Conservation (phyloP, 2,797 vertebrate species). For the Sus cebifrons region DNA sequence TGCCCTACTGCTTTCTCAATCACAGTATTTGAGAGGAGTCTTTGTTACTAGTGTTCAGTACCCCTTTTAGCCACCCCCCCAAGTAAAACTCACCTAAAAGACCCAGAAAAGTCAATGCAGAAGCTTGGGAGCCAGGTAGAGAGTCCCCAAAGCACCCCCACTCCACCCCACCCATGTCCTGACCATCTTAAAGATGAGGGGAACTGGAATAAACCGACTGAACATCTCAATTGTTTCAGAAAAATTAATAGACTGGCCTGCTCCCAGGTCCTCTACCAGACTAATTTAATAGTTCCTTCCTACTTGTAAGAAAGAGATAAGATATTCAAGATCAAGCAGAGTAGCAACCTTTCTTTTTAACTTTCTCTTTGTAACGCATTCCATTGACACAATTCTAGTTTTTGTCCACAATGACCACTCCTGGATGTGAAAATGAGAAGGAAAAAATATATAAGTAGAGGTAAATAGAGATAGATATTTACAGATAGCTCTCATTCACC, state of each 20-base stretch:
- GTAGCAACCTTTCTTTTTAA: constrained; percentile 7
- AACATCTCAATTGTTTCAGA: constrained; percentile 4
- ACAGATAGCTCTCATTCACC: neutral
- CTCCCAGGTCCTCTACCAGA: neutral
- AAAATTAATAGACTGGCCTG: constrained; percentile 27
- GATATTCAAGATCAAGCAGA: neutral
- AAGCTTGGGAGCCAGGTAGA: neutral
- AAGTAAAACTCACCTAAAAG: constrained; percentile 35
- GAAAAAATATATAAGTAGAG: neutral
- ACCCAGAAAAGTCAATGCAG: neutral
- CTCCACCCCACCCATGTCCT: neutral
- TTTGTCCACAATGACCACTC: neutral
- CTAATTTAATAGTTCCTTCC: constrained; percentile 43
- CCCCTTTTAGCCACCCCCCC: neutral
- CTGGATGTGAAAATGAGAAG: neutral
- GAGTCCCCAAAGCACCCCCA: neutral
- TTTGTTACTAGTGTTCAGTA: neutral
- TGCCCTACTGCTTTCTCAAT: neutral
- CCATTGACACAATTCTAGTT: constrained; percentile 30
- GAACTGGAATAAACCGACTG: neutral
- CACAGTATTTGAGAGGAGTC: neutral
- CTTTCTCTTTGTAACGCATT: constrained; percentile 43
- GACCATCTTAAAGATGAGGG: neutral
- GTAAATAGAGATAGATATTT: neutral
- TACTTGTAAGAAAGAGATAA: constrained; percentile 1